Conservation (phyloP, 2,888 invertebrate genomes). For the Noctuana brunneofusca region DNA sequence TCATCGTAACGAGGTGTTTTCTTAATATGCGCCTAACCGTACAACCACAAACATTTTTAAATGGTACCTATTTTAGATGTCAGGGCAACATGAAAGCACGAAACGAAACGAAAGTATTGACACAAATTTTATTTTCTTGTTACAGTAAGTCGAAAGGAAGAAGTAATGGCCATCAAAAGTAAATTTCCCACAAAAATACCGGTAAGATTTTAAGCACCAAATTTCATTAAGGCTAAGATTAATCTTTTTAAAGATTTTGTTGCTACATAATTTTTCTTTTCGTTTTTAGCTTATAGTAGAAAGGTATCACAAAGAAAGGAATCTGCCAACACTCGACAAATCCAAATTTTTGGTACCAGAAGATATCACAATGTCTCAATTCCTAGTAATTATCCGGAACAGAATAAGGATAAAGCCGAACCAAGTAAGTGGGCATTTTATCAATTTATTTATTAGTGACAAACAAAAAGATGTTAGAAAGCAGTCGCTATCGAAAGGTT, state of each 20-base stretch:
- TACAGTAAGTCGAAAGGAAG: slow-evolving; percentile 87
- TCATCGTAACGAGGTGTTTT: too few relatives aligned
- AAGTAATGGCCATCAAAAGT: slow-evolving; percentile 89
- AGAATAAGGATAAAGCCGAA: slow-evolving; percentile 76
- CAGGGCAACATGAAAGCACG: too few relatives aligned
- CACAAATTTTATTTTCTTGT: slow-evolving; percentile 40
- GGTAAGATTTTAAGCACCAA: slow-evolving; percentile 74
- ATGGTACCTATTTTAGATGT: background rate
- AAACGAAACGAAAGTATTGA: too few relatives aligned
- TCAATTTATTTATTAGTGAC: background rate
- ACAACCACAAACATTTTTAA: too few relatives aligned
- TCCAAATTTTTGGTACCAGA: slow-evolving; percentile 94
- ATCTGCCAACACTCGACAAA: slow-evolving; percentile 90
- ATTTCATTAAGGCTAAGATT: background rate
- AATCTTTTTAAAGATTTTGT: background rate
- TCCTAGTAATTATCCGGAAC: slow-evolving; percentile 89
- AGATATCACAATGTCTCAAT: slow-evolving; percentile 94
- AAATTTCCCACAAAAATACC: slow-evolving; percentile 92
- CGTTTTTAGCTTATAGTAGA: slow-evolving; percentile 90
- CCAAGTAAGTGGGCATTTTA: slow-evolving; percentile 81
- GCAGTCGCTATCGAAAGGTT: slow-evolving; percentile 33
- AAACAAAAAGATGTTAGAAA: slow-evolving; percentile 20
- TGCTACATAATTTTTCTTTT: slow-evolving; percentile 26
- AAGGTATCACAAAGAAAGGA: slow-evolving; percentile 89
- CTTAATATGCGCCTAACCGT: too few relatives aligned